A percentile compares a stretch with the other conserved stretches of the same genome.
These are phyloP conservation scores for Chirona hameri DNA, from an alignment of 2,888 invertebrate genomes.

Conservation along the genomic window DNA sequence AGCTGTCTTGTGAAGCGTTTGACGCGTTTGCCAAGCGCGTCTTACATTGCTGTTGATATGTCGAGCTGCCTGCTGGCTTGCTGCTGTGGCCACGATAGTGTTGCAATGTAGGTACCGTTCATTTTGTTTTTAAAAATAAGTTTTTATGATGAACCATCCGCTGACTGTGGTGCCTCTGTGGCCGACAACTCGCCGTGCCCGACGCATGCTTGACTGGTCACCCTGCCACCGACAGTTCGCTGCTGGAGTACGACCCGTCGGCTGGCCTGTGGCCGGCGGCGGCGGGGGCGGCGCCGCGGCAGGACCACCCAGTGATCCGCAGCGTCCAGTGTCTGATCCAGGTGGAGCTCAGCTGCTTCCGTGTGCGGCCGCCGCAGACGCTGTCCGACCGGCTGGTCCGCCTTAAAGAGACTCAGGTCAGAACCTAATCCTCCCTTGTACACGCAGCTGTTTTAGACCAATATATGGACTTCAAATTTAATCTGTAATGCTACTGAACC, in stretches of 20 bases:
- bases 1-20: no score
- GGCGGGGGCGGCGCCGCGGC: no score
- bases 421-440: neutral
- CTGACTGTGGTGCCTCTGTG: no score
- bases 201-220: neutral
- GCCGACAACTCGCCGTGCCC: neutral
- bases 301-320: neutral
- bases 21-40: no score
- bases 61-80: no score
- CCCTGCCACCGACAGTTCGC: neutral
- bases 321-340: slow-evolving; percentile 13
- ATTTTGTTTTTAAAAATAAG: no score
- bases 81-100: no score
- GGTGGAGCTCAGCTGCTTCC: slow-evolving; percentile 25
- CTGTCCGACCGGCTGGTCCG: neutral
- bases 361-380: neutral
- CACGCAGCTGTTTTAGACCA: neutral
- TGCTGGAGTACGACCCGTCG: neutral
- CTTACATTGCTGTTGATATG: no score
- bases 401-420: slow-evolving; percentile 7
- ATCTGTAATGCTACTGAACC: no score
- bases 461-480: no score
- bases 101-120: no score
- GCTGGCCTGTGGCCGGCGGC: neutral
- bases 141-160: no score